A percentile compares a stretch with the other conserved stretches of the same genome.
Conservation (phyloP, 2,797 vertebrate species). For the Poeciliopsis infans region DNA sequence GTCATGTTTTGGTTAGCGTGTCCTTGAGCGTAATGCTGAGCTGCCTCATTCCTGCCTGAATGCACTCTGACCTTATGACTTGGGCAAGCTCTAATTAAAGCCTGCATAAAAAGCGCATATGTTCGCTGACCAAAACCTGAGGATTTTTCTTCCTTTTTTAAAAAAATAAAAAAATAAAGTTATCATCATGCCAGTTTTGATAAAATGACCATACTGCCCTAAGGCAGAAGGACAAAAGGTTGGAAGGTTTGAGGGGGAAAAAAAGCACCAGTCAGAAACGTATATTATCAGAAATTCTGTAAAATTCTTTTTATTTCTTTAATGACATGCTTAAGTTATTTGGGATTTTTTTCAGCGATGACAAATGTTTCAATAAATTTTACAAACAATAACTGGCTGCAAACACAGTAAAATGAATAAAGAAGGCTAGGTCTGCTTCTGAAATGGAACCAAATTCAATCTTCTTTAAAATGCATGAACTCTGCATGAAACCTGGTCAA, state of each 20-base stretch:
- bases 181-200: not conserved
- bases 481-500: not conserved
- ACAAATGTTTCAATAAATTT: not conserved
- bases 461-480: not conserved
- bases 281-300: not conserved
- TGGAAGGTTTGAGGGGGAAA: not conserved
- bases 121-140: not conserved
- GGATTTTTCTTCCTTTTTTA: not conserved
- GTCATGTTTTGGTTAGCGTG: constrained; percentile 18
- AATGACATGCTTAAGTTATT: not conserved
- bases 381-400: not conserved
- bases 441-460: not conserved
- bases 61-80: constrained; percentile 7
- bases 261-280: not conserved
- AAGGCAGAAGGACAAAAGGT: not conserved
- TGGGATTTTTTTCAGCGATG: not conserved
- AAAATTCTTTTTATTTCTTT: not conserved
- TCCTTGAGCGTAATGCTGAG: constrained; percentile 11
- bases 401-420: not conserved
- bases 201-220: not conserved
- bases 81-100: not conserved
- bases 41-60: not conserved
- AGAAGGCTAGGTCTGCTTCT: not conserved
- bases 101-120: not conserved
- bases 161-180: not conserved